Evolutionary conservation across 2,113 vertebrate species (phyloP).

Genomic region (Piaya cayana): DNA sequence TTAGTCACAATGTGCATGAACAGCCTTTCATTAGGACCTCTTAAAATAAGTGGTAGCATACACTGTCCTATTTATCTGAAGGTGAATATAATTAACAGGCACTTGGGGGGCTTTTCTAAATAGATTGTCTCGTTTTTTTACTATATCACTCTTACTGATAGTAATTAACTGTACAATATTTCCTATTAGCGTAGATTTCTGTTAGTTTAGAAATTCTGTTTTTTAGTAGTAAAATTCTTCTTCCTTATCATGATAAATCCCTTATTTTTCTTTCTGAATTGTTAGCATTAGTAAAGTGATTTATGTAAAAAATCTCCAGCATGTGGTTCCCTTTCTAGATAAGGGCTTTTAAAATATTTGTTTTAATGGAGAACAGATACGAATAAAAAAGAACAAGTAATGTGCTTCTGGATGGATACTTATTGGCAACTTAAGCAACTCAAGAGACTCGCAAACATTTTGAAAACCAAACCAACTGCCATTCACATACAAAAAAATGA

Average conservation of each 20-base stretch:
- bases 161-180: neutral
- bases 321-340: neutral
- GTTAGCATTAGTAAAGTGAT: neutral
- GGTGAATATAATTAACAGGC: neutral
- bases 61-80: neutral
- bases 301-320: neutral
- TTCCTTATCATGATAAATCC: neutral
- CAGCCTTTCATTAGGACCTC: neutral
- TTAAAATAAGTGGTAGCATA: neutral
- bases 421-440: neutral
- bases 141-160: neutral
- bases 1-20: neutral
- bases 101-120: neutral
- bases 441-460: constrained; percentile 53
- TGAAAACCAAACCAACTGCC: constrained; percentile 22
- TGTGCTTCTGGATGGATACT: neutral
- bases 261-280: neutral
- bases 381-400: constrained; percentile 37
- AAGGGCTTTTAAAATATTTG: neutral
- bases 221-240: neutral
- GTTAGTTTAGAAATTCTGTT: neutral
- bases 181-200: neutral
- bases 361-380: constrained; percentile 41
- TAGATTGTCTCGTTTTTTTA: neutral
- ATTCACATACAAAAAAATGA: constrained; percentile 47